Conservation (phyloP, 2,797 vertebrate genomes). For the Zalophus californianus region DNA sequence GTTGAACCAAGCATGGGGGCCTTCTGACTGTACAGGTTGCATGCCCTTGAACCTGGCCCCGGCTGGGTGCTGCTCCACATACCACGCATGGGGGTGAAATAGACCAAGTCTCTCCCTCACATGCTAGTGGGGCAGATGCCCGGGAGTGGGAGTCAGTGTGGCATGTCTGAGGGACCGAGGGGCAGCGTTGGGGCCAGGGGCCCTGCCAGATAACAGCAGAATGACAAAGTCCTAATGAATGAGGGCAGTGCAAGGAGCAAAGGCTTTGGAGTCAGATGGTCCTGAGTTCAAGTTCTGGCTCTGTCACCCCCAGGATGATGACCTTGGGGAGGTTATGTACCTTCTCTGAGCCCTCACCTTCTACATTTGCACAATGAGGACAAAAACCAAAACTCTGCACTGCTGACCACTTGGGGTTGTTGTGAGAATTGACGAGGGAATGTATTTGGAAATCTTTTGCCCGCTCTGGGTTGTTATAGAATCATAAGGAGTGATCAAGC, state of each 20-base stretch:
- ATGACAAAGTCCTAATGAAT: background rate
- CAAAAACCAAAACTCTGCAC: no score
- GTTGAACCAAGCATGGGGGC: background rate
- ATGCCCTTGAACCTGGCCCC: background rate
- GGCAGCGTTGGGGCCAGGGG: background rate
- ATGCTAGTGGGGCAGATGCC: background rate
- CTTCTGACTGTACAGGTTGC: background rate
- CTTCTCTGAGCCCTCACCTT: background rate
- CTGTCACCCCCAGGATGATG: accelerated
- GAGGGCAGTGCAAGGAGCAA: background rate
- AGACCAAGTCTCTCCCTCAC: background rate
- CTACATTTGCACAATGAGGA: background rate
- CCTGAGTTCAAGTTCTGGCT: background rate
- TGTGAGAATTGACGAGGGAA: background rate
- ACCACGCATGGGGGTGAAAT: accelerated
- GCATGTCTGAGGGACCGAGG: background rate
- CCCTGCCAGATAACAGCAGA: background rate
- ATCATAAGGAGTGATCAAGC: no score
- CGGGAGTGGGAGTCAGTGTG: background rate
- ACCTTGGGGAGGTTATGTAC: background rate
- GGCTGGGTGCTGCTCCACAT: background rate
- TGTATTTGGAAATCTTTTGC: background rate
- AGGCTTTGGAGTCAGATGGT: background rate
- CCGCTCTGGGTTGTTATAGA: background rate
- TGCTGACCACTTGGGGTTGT: background rate